Evolutionary conservation across 2,113 vertebrate species (phyloP).

Genomic region (Chloebia gouldiae): DNA sequence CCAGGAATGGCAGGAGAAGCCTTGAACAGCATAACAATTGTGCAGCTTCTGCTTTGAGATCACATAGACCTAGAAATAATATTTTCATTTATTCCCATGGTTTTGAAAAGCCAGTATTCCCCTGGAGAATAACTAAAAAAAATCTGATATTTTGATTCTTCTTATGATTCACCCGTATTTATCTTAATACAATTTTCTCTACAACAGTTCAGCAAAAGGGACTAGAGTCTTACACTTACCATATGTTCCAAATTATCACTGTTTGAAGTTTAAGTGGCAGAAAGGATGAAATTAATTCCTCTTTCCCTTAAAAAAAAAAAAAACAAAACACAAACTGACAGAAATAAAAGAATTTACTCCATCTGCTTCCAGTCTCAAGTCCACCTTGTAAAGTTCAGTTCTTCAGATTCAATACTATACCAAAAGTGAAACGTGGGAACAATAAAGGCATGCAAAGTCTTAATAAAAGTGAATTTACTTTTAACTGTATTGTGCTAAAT

Average conservation of each 20-base stretch:
- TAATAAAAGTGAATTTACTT: not conserved
- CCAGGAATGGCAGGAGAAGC: not conserved
- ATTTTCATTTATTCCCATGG: not conserved
- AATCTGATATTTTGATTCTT: not conserved
- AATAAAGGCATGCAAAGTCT: not conserved
- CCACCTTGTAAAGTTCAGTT: not conserved
- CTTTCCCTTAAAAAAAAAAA: not conserved
- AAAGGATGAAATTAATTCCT: not conserved
- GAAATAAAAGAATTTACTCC: not conserved
- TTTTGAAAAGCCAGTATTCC: not conserved
- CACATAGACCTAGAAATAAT: not conserved
- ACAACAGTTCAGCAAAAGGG: not conserved
- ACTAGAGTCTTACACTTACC: not conserved
- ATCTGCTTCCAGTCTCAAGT: not conserved
- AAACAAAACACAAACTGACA: not conserved
- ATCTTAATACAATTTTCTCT: not conserved
- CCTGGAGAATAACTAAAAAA: not conserved
- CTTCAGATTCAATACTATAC: not conserved
- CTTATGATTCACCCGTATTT: not conserved
- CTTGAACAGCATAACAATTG: not conserved
- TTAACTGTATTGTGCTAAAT: not conserved
- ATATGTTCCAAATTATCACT: not conserved
- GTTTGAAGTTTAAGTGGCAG: not conserved
- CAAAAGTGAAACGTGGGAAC: not conserved
- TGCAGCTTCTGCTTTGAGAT: not conserved